Evolutionary conservation across 2,888 invertebrate genomes (phyloP).

Genomic region (Acrocyrtus sp.): DNA sequence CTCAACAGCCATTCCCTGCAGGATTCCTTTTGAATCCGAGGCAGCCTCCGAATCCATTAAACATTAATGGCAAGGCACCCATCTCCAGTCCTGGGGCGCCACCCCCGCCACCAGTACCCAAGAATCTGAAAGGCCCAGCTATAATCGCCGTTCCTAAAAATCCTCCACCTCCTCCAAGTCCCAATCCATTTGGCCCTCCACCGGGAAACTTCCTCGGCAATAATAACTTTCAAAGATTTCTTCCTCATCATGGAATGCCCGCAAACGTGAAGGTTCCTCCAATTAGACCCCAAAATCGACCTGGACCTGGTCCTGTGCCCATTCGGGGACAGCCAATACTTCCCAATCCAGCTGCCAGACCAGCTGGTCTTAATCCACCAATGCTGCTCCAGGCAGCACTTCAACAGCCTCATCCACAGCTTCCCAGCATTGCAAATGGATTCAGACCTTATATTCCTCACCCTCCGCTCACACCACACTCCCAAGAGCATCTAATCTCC

Average conservation of each 20-base stretch:
- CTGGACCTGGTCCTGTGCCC: neutral
- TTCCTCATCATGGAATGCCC: too few species aligned
- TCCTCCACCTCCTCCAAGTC: neutral
- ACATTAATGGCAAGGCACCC: too few species aligned
- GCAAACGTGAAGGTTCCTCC: neutral
- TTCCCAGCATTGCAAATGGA: neutral
- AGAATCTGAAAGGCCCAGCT: constrained; percentile 34
- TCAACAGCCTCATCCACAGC: constrained; percentile 15
- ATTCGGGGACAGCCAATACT: neutral
- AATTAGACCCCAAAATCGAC: neutral
- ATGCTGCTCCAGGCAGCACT: constrained; percentile 16
- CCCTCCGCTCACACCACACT: too few species aligned
- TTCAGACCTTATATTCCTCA: neutral
- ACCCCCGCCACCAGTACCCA: constrained; percentile 23
- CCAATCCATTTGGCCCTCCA: constrained; percentile 12
- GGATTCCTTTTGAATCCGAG: constrained; percentile 8
- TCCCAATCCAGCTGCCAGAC: neutral
- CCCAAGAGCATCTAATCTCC: constrained; percentile 26
- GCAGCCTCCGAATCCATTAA: neutral
- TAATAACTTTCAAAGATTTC: neutral
- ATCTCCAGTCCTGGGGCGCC: too few species aligned
- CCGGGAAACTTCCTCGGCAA: too few species aligned
- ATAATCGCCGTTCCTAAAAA: constrained; percentile 45
- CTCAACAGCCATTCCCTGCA: neutral
- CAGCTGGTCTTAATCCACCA: neutral